phyloP scores from a whole-genome alignment of 2,797 vertebrate genomes.

The Typhlichthys subterraneus region DNA sequence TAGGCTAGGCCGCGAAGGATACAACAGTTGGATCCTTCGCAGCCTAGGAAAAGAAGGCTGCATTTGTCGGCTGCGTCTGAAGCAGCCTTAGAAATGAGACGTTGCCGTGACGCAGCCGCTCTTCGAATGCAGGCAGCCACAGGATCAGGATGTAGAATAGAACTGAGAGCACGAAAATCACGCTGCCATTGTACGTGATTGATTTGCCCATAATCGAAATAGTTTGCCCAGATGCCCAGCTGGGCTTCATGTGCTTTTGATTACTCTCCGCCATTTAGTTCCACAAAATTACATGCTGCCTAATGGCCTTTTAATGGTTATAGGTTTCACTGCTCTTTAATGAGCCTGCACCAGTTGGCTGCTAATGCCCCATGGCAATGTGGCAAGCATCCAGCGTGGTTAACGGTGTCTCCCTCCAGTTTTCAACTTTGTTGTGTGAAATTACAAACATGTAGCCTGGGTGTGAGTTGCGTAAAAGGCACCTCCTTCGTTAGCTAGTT shows the following conservation, averaged over 20 bases:
- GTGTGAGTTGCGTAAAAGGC: slow-evolving; percentile 59
- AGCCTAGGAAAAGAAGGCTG: no score
- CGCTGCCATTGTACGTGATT: slow-evolving; percentile 93
- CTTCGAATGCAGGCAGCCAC: no score
- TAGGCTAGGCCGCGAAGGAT: no score
- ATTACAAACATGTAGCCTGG: slow-evolving; percentile 75
- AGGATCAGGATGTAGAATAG: slow-evolving; percentile 42
- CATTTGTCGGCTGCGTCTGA: no score
- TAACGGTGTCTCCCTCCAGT: slow-evolving; percentile 79
- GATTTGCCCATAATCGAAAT: slow-evolving; percentile 96
- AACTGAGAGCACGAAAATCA: slow-evolving; percentile 81
- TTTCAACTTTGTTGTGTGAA: slow-evolving; percentile 88
- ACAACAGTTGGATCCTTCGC: no score
- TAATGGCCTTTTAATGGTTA: slow-evolving; percentile 99
- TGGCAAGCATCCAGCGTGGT: slow-evolving; percentile 86
- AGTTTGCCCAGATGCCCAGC: slow-evolving; percentile 97
- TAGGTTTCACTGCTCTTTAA: slow-evolving; percentile 96
- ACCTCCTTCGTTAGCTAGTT: slow-evolving; percentile 57
- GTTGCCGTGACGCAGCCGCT: no score
- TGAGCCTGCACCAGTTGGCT: slow-evolving; percentile 99
- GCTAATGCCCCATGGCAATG: slow-evolving; percentile 97
- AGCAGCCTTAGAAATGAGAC: no score
- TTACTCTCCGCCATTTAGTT: slow-evolving; percentile 99
- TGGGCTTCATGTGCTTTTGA: slow-evolving; percentile 99
- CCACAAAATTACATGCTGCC: slow-evolving; percentile 99